These are phyloP conservation scores for Melanotaenia parkinsoni DNA, from an alignment of 2,797 vertebrate genomes.

Conservation along the genomic window DNA sequence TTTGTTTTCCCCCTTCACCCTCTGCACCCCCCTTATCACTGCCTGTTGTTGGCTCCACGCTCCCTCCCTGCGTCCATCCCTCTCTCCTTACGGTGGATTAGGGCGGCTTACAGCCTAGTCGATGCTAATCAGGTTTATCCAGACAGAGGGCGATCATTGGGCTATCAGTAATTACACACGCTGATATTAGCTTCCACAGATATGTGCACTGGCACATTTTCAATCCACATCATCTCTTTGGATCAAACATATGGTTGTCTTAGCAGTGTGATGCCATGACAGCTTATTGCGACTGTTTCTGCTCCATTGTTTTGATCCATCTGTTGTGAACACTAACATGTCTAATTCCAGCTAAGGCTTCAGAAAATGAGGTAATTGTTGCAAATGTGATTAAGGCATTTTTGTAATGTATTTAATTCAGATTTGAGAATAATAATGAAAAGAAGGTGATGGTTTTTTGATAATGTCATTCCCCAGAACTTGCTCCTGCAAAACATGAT, in stretches of 20 bases:
- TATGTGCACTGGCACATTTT: conserved; percentile 62
- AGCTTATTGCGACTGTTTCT: conserved; percentile 43
- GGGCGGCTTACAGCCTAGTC: conserved; percentile 61
- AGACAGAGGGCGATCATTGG: conserved; percentile 76
- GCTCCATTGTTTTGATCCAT: conserved; percentile 66
- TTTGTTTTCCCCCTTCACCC: conserved; percentile 13
- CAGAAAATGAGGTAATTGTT: conserved; percentile 3
- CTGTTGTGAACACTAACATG: conserved; percentile 47
- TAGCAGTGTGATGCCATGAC: conserved; percentile 39
- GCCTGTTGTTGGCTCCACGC: conserved; percentile 5
- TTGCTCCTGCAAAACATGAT: conserved; percentile 13
- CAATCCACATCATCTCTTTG: conserved; percentile 68
- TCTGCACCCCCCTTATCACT: conserved; percentile 7
- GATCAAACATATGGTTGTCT: conserved; percentile 65
- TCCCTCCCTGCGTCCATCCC: conserved; percentile 35
- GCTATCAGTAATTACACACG: conserved; percentile 75
- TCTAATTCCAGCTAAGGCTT: conserved; percentile 5
- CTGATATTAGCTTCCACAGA: conserved; percentile 72
- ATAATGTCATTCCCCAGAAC: neutral
- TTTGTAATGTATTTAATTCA: neutral
- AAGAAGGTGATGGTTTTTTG: neutral
- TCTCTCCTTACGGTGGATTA: conserved; percentile 71
- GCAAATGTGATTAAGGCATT: conserved; percentile 22
- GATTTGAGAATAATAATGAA: neutral
- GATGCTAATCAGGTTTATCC: conserved; percentile 81